Evolutionary conservation across 1,140 invertebrate species (phyloP).

Genomic region (Nasonia giraulti): DNA sequence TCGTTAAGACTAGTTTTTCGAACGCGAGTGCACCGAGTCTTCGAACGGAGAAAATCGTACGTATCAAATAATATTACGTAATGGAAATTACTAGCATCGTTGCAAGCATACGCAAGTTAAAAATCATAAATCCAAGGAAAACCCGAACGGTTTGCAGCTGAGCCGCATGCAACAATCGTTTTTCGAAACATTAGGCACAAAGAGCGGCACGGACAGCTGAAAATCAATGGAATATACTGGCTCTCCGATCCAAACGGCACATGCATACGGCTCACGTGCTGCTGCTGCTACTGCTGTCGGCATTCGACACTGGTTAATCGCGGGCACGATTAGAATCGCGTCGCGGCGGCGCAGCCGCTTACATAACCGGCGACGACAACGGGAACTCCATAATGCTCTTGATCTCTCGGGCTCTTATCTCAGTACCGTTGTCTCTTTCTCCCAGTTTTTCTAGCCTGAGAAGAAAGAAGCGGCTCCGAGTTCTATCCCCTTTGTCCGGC

Average conservation of each 20-base stretch:
- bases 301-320: conserved; percentile 48
- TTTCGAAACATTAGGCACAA: conserved; percentile 35
- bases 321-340: conserved; percentile 35
- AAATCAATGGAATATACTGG: conserved; percentile 43
- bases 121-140: not conserved
- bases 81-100: too few species aligned
- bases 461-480: not conserved
- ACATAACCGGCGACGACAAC: conserved; percentile 24
- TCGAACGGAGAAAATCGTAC: not conserved
- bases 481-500: not conserved
- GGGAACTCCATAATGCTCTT: conserved; percentile 43
- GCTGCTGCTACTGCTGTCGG: not conserved
- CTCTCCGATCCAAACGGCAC: conserved; percentile 10
- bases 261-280: conserved; percentile 10
- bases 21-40: not conserved
- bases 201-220: conserved; percentile 17
- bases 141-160: not conserved
- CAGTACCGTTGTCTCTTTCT: conserved; percentile 2
- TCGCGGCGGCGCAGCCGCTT: not conserved
- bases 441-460: not conserved
- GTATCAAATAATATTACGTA: not conserved
- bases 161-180: not conserved
- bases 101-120: not conserved
- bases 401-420: conserved; percentile 46
- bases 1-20: conserved; percentile 41